Conservation (phyloP, 2,113 vertebrate species). For the Regulus satrapa region DNA sequence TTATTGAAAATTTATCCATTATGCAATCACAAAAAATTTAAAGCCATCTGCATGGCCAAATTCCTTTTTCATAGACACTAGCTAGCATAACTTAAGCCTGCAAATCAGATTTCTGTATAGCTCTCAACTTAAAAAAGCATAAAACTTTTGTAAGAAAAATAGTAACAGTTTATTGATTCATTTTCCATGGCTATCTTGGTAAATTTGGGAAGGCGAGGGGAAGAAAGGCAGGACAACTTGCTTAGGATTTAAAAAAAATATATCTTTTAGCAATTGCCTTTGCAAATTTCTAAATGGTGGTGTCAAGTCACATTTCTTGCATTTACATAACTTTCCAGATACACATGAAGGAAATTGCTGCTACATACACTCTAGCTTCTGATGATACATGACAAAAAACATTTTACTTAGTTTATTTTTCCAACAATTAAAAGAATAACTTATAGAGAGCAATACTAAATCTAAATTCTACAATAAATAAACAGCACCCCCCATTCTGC, state of each 20-base stretch:
- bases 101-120: not conserved
- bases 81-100: not conserved
- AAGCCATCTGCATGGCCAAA: constrained; percentile 14
- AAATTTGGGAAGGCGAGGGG: not conserved
- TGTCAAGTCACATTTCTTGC: not conserved
- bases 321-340: not conserved
- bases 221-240: not conserved
- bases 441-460: not conserved
- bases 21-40: not conserved
- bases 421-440: not conserved
- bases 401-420: not conserved
- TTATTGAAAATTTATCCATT: not conserved
- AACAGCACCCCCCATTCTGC: not conserved
- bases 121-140: not conserved
- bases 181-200: not conserved
- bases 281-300: not conserved
- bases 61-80: not conserved
- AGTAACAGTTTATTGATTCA: not conserved
- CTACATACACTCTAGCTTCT: not conserved
- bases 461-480: not conserved
- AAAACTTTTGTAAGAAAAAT: not conserved
- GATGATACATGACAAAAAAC: not conserved
- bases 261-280: not conserved
- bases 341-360: not conserved
- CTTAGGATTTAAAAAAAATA: not conserved